Conservation (phyloP, 2,797 vertebrate genomes). For the Rhynchotus rufescens region DNA sequence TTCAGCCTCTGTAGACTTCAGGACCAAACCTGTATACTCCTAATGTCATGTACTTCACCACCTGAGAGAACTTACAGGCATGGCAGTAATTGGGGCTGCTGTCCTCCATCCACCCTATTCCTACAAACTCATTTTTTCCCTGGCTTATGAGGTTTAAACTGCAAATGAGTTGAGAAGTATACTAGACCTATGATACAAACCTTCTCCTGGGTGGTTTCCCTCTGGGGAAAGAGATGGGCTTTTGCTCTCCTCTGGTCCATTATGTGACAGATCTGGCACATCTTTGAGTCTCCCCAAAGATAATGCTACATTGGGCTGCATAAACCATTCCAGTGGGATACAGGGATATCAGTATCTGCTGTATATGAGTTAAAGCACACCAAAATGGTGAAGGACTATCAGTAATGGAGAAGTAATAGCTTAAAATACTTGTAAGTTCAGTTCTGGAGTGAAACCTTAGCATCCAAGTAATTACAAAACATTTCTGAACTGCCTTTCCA, state of each 20-base stretch:
- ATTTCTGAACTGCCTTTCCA: background rate
- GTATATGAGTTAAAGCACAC: background rate
- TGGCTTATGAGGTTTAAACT: background rate
- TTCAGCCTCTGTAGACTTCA: background rate
- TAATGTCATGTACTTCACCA: background rate
- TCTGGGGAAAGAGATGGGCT: rapidly evolving
- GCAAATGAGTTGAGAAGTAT: rapidly evolving
- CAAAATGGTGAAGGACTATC: background rate
- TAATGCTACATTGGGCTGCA: background rate
- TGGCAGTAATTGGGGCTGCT: rapidly evolving
- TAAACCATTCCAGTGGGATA: background rate
- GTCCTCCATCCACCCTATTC: rapidly evolving
- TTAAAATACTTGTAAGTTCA: background rate
- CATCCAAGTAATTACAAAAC: background rate
- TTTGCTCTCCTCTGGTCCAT: background rate
- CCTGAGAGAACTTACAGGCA: background rate
- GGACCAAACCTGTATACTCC: background rate
- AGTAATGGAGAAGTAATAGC: background rate
- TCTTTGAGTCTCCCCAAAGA: background rate
- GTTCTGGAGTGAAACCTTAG: background rate
- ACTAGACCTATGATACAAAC: background rate
- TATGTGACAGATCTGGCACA: rapidly evolving
- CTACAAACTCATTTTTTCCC: background rate
- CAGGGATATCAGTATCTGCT: background rate
- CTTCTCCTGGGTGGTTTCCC: background rate